Evolutionary conservation across 1,140 invertebrate species (phyloP), one percentile per base, ranked within the genome.

Genomic region (Bombus pyrosoma): DNA sequence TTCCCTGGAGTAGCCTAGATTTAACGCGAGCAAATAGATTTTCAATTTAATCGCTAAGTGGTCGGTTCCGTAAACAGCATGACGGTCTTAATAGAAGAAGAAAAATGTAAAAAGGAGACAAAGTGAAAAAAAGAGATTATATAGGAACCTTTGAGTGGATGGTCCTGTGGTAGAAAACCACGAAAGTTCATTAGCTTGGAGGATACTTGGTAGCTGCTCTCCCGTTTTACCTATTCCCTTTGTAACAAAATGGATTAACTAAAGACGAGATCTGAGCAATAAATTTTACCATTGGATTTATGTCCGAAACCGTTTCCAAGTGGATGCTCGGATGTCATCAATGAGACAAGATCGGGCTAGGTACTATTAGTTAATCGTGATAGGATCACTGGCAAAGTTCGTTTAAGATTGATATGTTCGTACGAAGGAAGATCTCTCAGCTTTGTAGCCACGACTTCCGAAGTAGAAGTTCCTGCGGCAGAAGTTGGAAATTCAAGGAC

Each of bases 311-410:
- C 13, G 13, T 66, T 32, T 32, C n/a, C 64, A 32, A 66, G 15
- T 18, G n/a, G 13, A 66, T 32, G 32, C 1, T 15, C 32, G 64
- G 13, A 18, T 32, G 6, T 66, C n/a, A 32, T 77, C 83, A 37
- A 86, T 47, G 53, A 69, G 82, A 22, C 39, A 22, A n/a, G 32
- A 68, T 73, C 22, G 28, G n/a, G 4, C 43, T 47, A 73, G n/a
- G n/a, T 86, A 83, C 83, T 89, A 86, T 88, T 87, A 86, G 86
- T 83, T 89, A 80, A 68, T 81, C 43, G 47, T 34, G 80, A 76
- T 81, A 77, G 78, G 66, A 41, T 59, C 68, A 4, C 9, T 10
- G 22, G 18, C 22, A 8, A 79, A 89, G 68, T 39, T 82, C 62
- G 84, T 84, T 89, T 87, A 87, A 77, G 68, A 39, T 39, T 69